A percentile compares a stretch with the other conserved stretches of the same genome.
phyloP scores from a whole-genome alignment of 2,797 vertebrate genomes.

The Petrocephalus schoutedeni region DNA sequence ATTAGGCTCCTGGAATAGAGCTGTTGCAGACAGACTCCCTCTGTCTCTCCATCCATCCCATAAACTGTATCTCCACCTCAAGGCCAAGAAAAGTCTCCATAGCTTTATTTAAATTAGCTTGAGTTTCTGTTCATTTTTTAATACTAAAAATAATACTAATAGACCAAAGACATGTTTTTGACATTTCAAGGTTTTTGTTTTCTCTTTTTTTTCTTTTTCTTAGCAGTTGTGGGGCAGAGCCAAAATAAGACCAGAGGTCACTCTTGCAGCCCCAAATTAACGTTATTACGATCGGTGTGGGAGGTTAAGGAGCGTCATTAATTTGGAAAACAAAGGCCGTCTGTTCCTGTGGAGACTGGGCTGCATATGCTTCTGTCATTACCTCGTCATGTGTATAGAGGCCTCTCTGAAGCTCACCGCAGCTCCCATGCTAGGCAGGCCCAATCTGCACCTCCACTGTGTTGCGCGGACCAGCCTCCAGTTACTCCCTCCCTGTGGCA shows the following conservation, averaged over 20 bases:
- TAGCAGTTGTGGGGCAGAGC: not conserved
- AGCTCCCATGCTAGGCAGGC: not conserved
- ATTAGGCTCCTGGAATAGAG: conserved; percentile 16
- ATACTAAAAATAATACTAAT: not conserved
- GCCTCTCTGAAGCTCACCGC: not conserved
- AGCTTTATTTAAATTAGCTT: not conserved
- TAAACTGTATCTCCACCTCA: not conserved
- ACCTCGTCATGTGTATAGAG: not conserved
- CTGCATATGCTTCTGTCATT: conserved; percentile 8
- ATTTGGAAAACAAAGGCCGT: not conserved
- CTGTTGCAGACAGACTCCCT: not conserved
- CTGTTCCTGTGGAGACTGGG: not conserved
- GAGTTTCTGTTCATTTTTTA: conserved; percentile 8
- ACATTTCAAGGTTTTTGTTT: not conserved
- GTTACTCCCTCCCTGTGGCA: too few species aligned
- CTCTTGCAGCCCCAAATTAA: conserved; percentile 7
- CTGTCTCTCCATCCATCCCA: not conserved
- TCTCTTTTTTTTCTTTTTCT: not conserved
- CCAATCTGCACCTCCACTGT: too few species aligned
- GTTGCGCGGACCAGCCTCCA: too few species aligned
- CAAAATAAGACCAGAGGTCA: not conserved
- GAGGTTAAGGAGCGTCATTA: conserved; percentile 6
- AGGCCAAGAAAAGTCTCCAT: not conserved
- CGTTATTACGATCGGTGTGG: conserved; percentile 17
- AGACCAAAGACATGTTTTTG: not conserved